Conservation (phyloP, 2,113 vertebrate species). For the Lamprotornis superbus region DNA sequence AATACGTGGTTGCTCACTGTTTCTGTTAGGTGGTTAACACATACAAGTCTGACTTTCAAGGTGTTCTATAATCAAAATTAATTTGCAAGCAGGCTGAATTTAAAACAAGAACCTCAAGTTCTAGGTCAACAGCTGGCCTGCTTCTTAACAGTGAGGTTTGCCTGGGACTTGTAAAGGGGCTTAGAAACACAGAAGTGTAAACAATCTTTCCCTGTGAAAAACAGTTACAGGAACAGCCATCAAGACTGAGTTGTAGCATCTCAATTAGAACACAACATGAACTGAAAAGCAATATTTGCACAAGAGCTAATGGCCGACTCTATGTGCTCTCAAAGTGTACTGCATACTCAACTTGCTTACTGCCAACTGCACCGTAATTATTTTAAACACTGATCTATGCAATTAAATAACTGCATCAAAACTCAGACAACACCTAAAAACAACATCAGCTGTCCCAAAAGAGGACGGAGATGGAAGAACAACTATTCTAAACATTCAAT, state of each 20-base stretch:
- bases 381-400: background rate
- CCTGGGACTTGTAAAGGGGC: background rate
- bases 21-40: background rate
- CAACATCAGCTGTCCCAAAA: background rate
- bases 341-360: background rate
- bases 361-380: background rate
- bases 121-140: slow-evolving; percentile 2
- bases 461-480: background rate
- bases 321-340: background rate
- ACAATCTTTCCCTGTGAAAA: background rate
- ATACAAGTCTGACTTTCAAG: background rate
- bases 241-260: background rate
- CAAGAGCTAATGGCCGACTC: background rate
- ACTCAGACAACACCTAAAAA: background rate
- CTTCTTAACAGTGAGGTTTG: background rate
- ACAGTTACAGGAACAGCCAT: background rate
- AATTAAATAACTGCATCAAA: background rate
- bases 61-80: background rate
- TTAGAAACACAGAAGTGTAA: background rate
- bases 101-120: background rate
- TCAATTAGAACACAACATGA: background rate
- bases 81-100: background rate
- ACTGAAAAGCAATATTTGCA: background rate
- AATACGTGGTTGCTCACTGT: background rate
- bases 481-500: background rate